Evolutionary conservation across 2,797 vertebrate genomes (phyloP).

Genomic region (Sphenodon punctatus): DNA sequence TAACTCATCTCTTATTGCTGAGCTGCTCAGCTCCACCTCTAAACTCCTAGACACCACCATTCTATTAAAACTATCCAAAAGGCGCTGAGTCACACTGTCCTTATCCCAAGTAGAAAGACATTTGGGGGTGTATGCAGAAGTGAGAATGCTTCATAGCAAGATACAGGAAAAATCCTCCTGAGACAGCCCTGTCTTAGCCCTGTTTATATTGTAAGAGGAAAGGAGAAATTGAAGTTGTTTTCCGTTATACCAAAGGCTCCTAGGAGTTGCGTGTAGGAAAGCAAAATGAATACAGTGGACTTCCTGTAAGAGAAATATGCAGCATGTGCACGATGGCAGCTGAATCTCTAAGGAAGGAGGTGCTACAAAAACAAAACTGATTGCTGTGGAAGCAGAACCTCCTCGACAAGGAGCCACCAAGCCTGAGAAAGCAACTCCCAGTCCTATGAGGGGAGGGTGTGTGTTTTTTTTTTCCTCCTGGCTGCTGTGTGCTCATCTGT

Average conservation of each 20-base stretch:
- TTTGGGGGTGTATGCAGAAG: too few relatives aligned
- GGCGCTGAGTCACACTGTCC: too few relatives aligned
- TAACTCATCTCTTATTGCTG: too few relatives aligned
- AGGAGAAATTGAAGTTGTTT: constrained; percentile 66
- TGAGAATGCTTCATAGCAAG: too few relatives aligned
- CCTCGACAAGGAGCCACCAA: neutral
- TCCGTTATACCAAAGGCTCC: constrained; percentile 58
- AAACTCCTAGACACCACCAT: too few relatives aligned
- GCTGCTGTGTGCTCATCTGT: too few relatives aligned
- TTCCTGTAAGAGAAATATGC: constrained; percentile 75
- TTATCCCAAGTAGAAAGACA: too few relatives aligned
- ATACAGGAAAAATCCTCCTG: too few relatives aligned
- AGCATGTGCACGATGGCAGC: constrained; percentile 56
- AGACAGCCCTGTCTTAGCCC: neutral
- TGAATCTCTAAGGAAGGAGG: constrained; percentile 29
- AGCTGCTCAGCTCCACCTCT: too few relatives aligned
- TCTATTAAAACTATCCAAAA: too few relatives aligned
- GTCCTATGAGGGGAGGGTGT: too few relatives aligned
- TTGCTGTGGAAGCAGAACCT: constrained; percentile 37
- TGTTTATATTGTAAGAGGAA: constrained; percentile 19
- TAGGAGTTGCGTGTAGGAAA: constrained; percentile 68
- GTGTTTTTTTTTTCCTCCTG: too few relatives aligned
- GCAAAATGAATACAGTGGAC: constrained; percentile 60
- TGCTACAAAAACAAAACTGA: constrained; percentile 41
- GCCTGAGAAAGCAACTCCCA: constrained; percentile 27